Evolutionary conservation across 2,113 vertebrate genomes (phyloP).

Genomic region (Athene cunicularia): DNA sequence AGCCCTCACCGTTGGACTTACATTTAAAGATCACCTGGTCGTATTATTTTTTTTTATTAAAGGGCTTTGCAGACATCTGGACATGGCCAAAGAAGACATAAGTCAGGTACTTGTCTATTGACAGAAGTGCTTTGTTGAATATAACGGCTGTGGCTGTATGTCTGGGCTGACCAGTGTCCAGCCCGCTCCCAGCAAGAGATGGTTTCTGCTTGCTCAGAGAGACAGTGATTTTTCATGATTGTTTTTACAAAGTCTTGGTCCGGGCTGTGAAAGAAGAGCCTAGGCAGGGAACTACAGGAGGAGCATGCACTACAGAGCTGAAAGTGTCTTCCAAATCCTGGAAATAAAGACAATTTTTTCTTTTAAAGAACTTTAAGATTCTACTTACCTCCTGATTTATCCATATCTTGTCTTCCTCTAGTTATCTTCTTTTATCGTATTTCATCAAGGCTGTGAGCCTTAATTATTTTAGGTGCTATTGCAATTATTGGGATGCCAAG

Average conservation of each 20-base stretch:
- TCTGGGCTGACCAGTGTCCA: neutral
- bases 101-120: neutral
- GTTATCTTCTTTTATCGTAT: neutral
- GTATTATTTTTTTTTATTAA: neutral
- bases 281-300: neutral
- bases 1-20: neutral
- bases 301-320: neutral
- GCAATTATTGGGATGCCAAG: neutral
- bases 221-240: neutral
- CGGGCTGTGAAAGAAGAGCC: neutral
- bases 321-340: neutral
- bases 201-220: neutral
- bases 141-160: accelerated
- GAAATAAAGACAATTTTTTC: neutral
- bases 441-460: neutral
- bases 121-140: neutral
- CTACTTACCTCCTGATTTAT: neutral
- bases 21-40: neutral
- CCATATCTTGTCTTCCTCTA: neutral
- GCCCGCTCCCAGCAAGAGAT: neutral
- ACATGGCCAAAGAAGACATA: accelerated
- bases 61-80: neutral
- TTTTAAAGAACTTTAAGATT: neutral
- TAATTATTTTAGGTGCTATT: neutral
- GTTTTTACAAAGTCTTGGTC: neutral